Evolutionary conservation across 2,888 invertebrate genomes (phyloP), one percentile per base, ranked within the genome.

Genomic region (Glyphotaelius pellucidus): DNA sequence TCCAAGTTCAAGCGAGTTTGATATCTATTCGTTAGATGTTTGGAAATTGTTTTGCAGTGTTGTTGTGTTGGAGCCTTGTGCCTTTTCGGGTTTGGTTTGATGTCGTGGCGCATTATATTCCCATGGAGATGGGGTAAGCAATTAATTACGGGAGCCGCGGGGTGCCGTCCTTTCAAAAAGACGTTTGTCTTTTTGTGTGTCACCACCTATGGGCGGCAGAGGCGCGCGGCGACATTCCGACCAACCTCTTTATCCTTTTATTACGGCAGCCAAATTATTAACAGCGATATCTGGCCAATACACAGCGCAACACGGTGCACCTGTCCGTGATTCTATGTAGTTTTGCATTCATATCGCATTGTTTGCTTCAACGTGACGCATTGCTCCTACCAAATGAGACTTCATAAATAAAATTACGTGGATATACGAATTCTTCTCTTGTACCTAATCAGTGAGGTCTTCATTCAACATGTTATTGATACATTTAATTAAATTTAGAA

Each of bases 161-260:
- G 93, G 93, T 92, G 93, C 93, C 93, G 93, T 93, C 93, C 93
- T 92, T 93, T 93, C 93, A 92, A 93, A 93, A 93, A 91, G 93
- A 93, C 93, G 93, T 93, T 93, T 93, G 93, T 93, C 93, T 93
- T 93, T 93, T 93, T 93, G 92, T 93, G 89, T 93, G 93, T 93
- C 93, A 93, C 93, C 93, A 93, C 93, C 93, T 93, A 90, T 91
- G 91, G 93, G 92, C 92, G 87, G 85, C 93, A 87, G 88, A 86
- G 92, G 91, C 90, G 91, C 91, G 90, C 93, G 91, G 92, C 83
- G 79, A 92, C 93, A 93, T 93, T 92, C 93, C 92, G 47, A 52
- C 80, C 89, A 80, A 47, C 84, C 92, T 90, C 86, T 79, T 89
- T 91, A 86, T 90, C 91, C 67, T 90, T 89, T 90, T 67, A 67